A percentile compares a stretch with the other conserved stretches of the same genome.
Conservation (phyloP, 2,113 vertebrate genomes). For the Steatornis caripensis region DNA sequence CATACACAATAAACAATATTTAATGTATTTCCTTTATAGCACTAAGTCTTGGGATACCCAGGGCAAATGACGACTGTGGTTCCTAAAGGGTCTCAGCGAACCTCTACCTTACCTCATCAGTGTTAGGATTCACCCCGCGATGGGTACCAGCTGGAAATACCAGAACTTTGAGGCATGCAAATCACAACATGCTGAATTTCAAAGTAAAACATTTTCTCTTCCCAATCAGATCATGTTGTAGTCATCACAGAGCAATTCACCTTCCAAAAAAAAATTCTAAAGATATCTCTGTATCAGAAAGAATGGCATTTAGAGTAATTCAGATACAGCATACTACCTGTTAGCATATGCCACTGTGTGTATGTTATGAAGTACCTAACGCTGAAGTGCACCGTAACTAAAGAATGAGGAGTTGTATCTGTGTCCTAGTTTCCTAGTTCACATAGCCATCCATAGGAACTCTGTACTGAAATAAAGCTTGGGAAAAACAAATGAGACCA, state of each 20-base stretch:
- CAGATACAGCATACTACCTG: background rate
- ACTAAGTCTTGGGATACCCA: background rate
- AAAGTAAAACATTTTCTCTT: background rate
- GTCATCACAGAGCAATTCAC: background rate
- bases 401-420: background rate
- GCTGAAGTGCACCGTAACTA: background rate
- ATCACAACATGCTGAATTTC: background rate
- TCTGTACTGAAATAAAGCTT: background rate
- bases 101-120: background rate
- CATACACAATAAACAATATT: background rate
- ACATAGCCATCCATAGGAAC: background rate
- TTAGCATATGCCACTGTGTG: background rate
- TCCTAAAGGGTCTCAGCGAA: background rate
- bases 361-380: background rate
- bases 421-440: background rate
- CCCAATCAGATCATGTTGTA: background rate
- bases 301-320: background rate
- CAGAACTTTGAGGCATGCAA: background rate
- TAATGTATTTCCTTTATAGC: background rate
- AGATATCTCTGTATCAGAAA: background rate
- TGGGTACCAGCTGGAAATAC: background rate
- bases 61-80: background rate
- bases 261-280: background rate
- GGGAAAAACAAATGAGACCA: background rate
- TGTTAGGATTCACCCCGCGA: fast-evolving